Percentiles rank a stretch among this genome's conserved stretches.
Conservation (phyloP, 2,797 vertebrate species). For the Tympanoctomys barrerae region DNA sequence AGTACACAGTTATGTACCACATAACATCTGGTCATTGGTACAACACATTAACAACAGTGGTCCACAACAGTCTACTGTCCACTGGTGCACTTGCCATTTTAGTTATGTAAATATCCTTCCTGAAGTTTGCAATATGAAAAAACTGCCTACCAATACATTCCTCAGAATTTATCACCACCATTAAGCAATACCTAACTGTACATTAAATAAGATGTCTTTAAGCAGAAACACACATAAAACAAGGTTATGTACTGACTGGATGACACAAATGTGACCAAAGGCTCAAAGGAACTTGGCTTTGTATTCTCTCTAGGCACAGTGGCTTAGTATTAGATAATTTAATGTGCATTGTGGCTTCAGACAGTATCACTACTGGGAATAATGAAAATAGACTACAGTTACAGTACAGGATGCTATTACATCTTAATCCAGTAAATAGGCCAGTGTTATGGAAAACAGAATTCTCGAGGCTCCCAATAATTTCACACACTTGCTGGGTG, state of each 20-base stretch:
- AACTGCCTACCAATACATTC: not conserved
- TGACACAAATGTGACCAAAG: not conserved
- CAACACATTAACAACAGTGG: not conserved
- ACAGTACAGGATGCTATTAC: slow-evolving; percentile 1
- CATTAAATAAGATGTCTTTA: not conserved
- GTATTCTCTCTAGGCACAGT: not conserved
- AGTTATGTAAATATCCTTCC: not conserved
- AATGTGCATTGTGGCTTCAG: not conserved
- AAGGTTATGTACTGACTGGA: not conserved
- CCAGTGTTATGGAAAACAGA: not conserved
- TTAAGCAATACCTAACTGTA: not conserved
- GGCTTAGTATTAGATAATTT: not conserved
- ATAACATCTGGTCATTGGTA: no score
- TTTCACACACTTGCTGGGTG: fast-evolving
- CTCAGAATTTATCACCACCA: not conserved
- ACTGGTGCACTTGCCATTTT: no score
- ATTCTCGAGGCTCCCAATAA: not conserved
- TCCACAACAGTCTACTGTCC: not conserved
- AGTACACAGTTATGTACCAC: not conserved
- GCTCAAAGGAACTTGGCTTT: not conserved
- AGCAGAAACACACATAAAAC: not conserved
- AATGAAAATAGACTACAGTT: not conserved
- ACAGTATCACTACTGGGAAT: not conserved
- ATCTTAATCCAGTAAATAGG: not conserved
- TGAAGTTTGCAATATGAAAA: not conserved